Evolutionary conservation across 2,797 vertebrate species (phyloP), one percentile per base, ranked within the genome.

Genomic region (Falco columbarius): DNA sequence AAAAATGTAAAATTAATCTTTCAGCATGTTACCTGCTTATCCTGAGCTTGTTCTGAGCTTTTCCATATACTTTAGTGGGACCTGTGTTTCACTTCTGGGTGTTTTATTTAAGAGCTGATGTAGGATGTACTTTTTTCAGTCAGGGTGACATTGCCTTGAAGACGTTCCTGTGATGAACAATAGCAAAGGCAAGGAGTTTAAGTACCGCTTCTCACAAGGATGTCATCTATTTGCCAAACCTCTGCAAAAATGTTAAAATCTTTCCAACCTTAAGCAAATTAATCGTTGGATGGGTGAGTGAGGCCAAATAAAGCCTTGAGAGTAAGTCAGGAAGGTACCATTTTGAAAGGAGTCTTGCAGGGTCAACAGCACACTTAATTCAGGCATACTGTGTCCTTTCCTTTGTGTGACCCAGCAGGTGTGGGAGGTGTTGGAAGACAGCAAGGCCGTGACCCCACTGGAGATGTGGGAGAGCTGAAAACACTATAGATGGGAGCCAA

Each of bases 401-500:
- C n/a, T 75, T 21, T 66, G 26, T 34, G 22, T 27, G 38, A 89
- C 30, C 22, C 17, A 30, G 23, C 12, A 34, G 44, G 22, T 23
- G 4, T n/a, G n/a, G 36, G 47, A 68, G 9, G 11, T 0, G 1
- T n/a, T 73, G 55, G 38, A 59, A 44, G 16, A 24, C 4, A 7
- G 10, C 5, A 30, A 36, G 34, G 10, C 29, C 36, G 27, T 77
- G 34, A 38, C 4, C 24, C 18, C 22, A 16, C 21, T 59, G 34
- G 51, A 79, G 38, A 32, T 10, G 9, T 7, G 34, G 17, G 51
- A 26, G 23, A 32, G 61, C 24, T 49, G 67, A 21, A 44, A 79
- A 44, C 0, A 0, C 23, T 42, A 3, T 18, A 58, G 42, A 27
- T 42, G 23, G 59, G 38, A 44, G n/a, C 10, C 52, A 19, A 49